Percentiles rank a stretch among this genome's conserved stretches.
phyloP scores from a whole-genome alignment of 2,113 vertebrate genomes.

The Odontophorus gujanensis region DNA sequence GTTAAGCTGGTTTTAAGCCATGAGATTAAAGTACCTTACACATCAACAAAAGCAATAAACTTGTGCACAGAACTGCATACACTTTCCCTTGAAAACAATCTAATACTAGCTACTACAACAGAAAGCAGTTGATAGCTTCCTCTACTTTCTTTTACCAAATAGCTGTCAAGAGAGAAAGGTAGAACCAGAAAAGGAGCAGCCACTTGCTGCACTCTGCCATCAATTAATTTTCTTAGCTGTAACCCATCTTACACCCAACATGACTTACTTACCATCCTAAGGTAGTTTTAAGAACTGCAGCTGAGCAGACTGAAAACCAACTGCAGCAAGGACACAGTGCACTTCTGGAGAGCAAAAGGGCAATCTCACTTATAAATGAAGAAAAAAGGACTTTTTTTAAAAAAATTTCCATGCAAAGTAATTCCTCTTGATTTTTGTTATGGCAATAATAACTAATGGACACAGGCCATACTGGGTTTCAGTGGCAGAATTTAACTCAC shows the following conservation, averaged over 20 bases:
- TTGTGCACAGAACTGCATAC: accelerated
- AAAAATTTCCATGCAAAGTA: neutral
- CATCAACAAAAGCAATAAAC: neutral
- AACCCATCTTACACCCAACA: neutral
- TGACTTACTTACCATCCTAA: neutral
- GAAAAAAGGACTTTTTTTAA: neutral
- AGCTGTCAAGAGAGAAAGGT: neutral
- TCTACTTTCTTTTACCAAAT: neutral
- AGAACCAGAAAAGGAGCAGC: neutral
- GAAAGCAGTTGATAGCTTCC: neutral
- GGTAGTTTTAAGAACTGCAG: neutral
- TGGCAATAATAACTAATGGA: too few species aligned
- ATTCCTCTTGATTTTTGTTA: neutral
- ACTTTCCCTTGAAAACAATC: neutral
- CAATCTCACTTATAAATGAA: neutral
- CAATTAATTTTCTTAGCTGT: neutral
- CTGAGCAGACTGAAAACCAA: neutral
- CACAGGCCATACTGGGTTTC: neutral
- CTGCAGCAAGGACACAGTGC: neutral
- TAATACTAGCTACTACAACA: neutral
- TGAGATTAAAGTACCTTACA: accelerated
- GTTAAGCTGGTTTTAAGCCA: neutral
- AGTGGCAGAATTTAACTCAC: neutral
- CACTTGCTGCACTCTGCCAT: too few species aligned
- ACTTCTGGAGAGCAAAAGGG: neutral